phyloP scores from a whole-genome alignment of 2,888 invertebrate genomes.

The Cerceris rybyensis region DNA sequence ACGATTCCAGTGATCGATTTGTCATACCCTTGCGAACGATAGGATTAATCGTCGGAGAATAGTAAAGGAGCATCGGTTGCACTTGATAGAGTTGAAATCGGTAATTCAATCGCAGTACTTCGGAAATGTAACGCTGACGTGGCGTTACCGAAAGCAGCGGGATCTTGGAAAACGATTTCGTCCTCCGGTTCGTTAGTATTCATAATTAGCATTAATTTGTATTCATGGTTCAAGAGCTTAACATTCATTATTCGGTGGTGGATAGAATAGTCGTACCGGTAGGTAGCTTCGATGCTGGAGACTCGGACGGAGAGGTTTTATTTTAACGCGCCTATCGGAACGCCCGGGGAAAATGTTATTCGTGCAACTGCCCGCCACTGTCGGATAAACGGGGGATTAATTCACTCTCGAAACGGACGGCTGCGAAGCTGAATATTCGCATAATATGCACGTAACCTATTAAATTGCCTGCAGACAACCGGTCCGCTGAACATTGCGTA shows the following conservation, averaged over 20 bases:
- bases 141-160: conserved; percentile 18
- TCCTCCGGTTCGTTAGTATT: conserved; percentile 30
- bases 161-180: conserved; percentile 10
- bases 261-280: not conserved
- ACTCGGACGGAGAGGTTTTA: conserved; percentile 16
- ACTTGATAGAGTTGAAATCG: not conserved
- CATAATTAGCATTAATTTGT: conserved; percentile 45
- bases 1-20: not conserved
- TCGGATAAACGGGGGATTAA: conserved; percentile 54
- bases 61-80: not conserved
- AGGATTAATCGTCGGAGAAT: not conserved
- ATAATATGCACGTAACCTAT: conserved; percentile 44
- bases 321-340: conserved; percentile 30
- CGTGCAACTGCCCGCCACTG: conserved; percentile 29
- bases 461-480: conserved; percentile 26
- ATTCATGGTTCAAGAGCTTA: conserved; percentile 39
- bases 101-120: conserved; percentile 23
- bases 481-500: conserved; percentile 3
- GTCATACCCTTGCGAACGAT: not conserved
- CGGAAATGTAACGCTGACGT: conserved; percentile 7
- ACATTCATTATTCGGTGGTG: conserved; percentile 27
- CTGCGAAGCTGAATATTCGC: conserved; percentile 43
- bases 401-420: conserved; percentile 40
- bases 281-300: not conserved
- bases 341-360: conserved; percentile 33